These are phyloP conservation scores for Scaptomyza pallida DNA, from an alignment of 1,140 invertebrate species.

Conservation along the genomic window DNA sequence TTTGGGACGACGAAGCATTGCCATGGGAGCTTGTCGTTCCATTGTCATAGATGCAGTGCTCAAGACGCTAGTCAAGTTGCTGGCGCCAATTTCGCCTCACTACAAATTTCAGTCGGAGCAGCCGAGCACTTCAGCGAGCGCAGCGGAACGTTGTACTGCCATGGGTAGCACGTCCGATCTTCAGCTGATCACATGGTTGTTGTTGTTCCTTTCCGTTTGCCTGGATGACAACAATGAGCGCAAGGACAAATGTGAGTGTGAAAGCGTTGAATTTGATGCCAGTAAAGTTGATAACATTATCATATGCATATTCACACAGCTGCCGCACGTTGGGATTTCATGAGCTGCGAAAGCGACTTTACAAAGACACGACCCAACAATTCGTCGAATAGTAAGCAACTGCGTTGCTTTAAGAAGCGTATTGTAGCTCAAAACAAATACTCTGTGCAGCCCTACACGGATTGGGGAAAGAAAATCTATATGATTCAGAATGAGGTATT, in stretches of 20 bases:
- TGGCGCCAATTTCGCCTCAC: slow-evolving; percentile 85
- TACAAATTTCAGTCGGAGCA: slow-evolving; percentile 75
- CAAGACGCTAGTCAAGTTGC: slow-evolving; percentile 85
- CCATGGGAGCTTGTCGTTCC: slow-evolving; percentile 86
- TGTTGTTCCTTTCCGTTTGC: slow-evolving; percentile 91
- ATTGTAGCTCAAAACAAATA: slow-evolving; percentile 86
- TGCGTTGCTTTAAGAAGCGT: slow-evolving; percentile 81
- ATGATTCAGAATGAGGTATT: slow-evolving; percentile 82
- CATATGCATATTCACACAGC: slow-evolving; percentile 70
- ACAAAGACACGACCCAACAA: slow-evolving; percentile 79
- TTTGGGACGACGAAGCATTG: slow-evolving; percentile 92
- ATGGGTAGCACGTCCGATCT: slow-evolving; percentile 86
- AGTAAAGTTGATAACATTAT: background rate
- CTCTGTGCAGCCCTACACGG: slow-evolving; percentile 82
- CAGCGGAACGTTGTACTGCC: slow-evolving; percentile 52
- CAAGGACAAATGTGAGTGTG: slow-evolving; percentile 84
- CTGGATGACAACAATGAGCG: slow-evolving; percentile 85
- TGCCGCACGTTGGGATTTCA: slow-evolving; percentile 91
- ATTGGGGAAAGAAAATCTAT: slow-evolving; percentile 83
- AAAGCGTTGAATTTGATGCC: background rate
- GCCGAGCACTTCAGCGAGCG: slow-evolving; percentile 79
- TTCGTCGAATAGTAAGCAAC: slow-evolving; percentile 67
- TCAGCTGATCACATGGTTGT: slow-evolving; percentile 90
- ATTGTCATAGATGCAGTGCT: slow-evolving; percentile 88
- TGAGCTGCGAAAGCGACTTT: slow-evolving; percentile 88